Conservation (phyloP, 2,888 invertebrate genomes). For the Chesias legatella region DNA sequence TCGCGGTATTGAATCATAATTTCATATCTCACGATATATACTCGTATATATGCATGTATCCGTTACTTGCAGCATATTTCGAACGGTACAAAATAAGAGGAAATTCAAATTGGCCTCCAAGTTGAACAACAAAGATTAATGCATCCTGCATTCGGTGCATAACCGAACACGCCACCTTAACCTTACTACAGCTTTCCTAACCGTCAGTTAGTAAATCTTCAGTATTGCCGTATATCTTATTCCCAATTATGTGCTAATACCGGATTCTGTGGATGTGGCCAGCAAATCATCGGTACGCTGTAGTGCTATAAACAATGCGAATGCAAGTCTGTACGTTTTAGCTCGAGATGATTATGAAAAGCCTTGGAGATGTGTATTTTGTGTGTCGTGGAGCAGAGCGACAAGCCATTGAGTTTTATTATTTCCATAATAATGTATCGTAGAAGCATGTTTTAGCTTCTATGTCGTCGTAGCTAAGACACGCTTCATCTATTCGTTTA, state of each 20-base stretch:
- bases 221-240: constrained; percentile 32
- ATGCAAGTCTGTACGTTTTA: not conserved
- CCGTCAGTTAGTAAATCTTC: constrained; percentile 8
- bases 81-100: not conserved
- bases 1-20: not conserved
- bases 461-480: too few species aligned
- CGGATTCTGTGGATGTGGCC: constrained; percentile 26
- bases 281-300: constrained; percentile 26
- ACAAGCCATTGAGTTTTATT: too few species aligned
- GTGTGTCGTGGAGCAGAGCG: too few species aligned
- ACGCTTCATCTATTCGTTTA: too few species aligned
- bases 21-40: not conserved
- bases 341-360: too few species aligned
- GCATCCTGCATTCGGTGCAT: constrained; percentile 9
- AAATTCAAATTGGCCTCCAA: not conserved
- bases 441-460: too few species aligned
- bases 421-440: too few species aligned
- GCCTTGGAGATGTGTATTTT: too few species aligned
- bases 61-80: not conserved
- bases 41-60: too few species aligned
- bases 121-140: constrained; percentile 2
- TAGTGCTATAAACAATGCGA: constrained; percentile 20
- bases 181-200: constrained; percentile 3
- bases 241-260: constrained; percentile 45
- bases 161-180: constrained; percentile 9